Evolutionary conservation across 2,888 invertebrate genomes (phyloP).

Genomic region (Tetragonula carbonaria): DNA sequence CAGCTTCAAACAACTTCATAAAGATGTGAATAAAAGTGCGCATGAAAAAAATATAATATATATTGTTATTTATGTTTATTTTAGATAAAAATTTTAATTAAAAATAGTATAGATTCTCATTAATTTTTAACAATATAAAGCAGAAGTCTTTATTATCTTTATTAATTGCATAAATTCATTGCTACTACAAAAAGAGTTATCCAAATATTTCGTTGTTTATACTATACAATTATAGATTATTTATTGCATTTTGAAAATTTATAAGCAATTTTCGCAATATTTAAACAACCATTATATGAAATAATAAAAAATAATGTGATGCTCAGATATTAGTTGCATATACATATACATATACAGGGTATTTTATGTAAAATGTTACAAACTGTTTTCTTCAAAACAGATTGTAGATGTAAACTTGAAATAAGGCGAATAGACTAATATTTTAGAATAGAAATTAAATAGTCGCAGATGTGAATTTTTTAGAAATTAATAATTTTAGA

Average conservation of each 20-base stretch:
- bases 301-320: background rate
- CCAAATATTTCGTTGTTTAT: background rate
- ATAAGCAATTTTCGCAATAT: background rate
- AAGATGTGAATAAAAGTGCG: constrained; percentile 25
- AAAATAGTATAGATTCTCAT: background rate
- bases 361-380: background rate
- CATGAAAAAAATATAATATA: constrained; percentile 5
- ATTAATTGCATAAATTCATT: background rate
- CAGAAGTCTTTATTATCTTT: background rate
- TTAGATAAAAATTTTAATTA: background rate
- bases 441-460: too few species aligned
- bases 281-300: background rate
- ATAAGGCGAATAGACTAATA: too few species aligned
- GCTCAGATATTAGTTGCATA: background rate
- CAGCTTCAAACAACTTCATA: background rate
- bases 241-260: background rate
- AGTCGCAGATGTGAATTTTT: too few species aligned
- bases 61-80: constrained; percentile 7
- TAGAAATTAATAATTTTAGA: too few species aligned
- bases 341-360: background rate
- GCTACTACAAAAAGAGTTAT: background rate
- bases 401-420: too few species aligned
- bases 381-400: too few species aligned
- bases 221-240: background rate
- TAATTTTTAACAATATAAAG: background rate